Evolutionary conservation across 2,888 invertebrate genomes (phyloP).

Genomic region (Drosophila multiciliata): DNA sequence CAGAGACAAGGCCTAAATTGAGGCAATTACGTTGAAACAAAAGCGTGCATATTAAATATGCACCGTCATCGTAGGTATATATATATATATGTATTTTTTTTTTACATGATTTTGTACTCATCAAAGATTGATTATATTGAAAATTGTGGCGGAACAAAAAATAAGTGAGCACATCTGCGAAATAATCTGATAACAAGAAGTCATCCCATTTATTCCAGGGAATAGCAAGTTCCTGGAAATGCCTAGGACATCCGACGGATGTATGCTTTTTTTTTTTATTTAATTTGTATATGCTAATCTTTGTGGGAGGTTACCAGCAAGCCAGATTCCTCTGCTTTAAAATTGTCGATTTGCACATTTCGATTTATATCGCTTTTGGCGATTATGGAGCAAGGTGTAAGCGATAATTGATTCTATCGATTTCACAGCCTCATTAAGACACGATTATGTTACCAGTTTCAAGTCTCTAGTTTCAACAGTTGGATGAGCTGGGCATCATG

Average conservation of each 20-base stretch:
- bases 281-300: background rate
- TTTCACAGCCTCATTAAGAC: background rate
- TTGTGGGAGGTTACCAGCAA: background rate
- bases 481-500: too few relatives aligned
- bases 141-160: background rate
- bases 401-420: background rate
- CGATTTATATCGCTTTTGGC: too few relatives aligned
- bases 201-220: background rate
- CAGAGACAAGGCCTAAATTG: slow-evolving; percentile 13
- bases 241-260: background rate
- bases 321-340: background rate
- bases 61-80: slow-evolving; percentile 7
- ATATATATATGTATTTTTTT: background rate
- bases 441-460: background rate
- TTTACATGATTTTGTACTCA: background rate
- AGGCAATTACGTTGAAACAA: slow-evolving; percentile 38
- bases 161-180: background rate
- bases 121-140: slow-evolving; percentile 1
- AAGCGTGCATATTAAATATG: slow-evolving; percentile 18
- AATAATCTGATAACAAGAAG: background rate
- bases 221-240: background rate
- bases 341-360: background rate
- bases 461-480: background rate
- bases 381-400: too few relatives aligned
- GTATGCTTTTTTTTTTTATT: background rate